These are phyloP conservation scores for Argyra leucocephala DNA, from an alignment of 2,888 invertebrate species.

Conservation along the genomic window DNA sequence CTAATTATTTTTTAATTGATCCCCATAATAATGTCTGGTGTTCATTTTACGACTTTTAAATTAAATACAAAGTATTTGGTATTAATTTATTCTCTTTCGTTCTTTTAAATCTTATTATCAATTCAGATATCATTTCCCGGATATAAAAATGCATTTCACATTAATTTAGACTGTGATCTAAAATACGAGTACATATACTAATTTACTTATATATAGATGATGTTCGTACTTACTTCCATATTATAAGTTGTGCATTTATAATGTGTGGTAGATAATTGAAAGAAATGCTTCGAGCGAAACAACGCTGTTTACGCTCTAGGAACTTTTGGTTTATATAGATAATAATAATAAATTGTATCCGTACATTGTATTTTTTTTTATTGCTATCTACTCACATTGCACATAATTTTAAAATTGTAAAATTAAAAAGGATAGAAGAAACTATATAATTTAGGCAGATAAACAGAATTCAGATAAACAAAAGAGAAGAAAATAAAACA, in stretches of 20 bases:
- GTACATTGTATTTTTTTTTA: neutral
- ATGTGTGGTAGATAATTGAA: neutral
- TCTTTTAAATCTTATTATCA: too few species aligned
- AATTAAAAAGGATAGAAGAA: too few species aligned
- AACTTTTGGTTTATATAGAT: neutral
- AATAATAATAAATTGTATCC: constrained; percentile 1
- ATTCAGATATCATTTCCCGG: neutral
- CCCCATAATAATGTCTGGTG: too few species aligned
- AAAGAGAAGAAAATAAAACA: too few species aligned
- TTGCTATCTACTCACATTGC: too few species aligned
- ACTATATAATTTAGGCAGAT: too few species aligned
- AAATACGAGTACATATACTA: neutral
- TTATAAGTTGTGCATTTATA: neutral
- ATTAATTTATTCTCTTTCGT: neutral
- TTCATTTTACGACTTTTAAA: too few species aligned
- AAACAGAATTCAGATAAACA: too few species aligned
- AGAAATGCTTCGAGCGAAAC: neutral
- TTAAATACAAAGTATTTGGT: neutral
- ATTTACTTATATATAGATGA: too few species aligned
- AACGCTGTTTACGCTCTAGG: neutral
- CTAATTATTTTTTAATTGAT: too few species aligned
- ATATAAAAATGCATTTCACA: neutral
- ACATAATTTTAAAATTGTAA: too few species aligned
- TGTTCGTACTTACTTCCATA: too few species aligned
- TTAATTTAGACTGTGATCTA: neutral